Percentiles rank a stretch among this genome's conserved stretches.
Evolutionary conservation across 2,113 vertebrate species (phyloP).

Genomic region (Poicephalus gulielmi): DNA sequence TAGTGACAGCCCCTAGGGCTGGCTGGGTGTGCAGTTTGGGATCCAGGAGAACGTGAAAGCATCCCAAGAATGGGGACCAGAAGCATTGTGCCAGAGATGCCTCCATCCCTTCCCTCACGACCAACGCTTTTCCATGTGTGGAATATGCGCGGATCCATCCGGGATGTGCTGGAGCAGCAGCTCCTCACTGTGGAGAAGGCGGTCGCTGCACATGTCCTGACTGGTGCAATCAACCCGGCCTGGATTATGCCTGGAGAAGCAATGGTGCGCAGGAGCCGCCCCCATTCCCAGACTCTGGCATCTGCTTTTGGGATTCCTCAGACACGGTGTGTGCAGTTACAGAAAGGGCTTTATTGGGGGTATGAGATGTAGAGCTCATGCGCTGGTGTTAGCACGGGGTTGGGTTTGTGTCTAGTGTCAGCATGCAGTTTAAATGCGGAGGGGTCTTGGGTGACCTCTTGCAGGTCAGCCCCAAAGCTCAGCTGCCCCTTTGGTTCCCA

Average conservation of each 20-base stretch:
- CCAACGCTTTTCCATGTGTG: not conserved
- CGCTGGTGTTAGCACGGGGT: not conserved
- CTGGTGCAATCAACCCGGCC: not conserved
- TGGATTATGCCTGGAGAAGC: not conserved
- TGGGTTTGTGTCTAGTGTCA: slow-evolving; percentile 2
- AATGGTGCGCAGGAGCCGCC: not conserved
- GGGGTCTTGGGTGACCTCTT: not conserved
- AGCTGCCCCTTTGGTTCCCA: not conserved
- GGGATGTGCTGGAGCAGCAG: not conserved
- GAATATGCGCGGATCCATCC: not conserved
- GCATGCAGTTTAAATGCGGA: slow-evolving; percentile 58
- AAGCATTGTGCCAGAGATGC: not conserved
- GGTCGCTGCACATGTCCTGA: accelerated
- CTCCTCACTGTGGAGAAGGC: not conserved
- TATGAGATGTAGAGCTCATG: slow-evolving; percentile 59
- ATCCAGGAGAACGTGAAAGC: not conserved
- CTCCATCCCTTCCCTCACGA: not conserved
- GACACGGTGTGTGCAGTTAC: slow-evolving; percentile 10
- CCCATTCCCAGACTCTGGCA: not conserved
- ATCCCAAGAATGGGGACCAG: not conserved
- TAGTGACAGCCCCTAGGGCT: not conserved
- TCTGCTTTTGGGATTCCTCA: not conserved
- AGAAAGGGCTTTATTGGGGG: slow-evolving; percentile 72
- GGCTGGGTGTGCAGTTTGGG: not conserved
- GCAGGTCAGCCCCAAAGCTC: not conserved